Evolutionary conservation across 2,888 invertebrate genomes (phyloP), one percentile per base, ranked within the genome.

Genomic region (Oligia latruncula): DNA sequence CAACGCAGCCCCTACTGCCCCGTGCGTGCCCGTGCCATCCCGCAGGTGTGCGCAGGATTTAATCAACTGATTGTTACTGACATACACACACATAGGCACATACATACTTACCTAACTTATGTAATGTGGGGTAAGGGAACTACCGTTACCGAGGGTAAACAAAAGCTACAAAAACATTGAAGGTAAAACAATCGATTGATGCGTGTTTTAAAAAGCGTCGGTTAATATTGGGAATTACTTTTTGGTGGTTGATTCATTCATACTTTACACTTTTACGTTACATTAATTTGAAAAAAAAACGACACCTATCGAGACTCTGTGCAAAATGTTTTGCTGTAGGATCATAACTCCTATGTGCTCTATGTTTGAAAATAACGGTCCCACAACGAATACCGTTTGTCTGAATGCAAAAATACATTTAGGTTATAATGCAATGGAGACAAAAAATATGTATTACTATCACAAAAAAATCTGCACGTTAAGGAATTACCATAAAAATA

Each of bases 11-110:
- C 85, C 85, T 81, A 58, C 71, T 29, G 65, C 90, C 92, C 91
- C 84, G 85, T 85, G 73, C 79, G 74, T 66, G 68, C 89, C 83
- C 83, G 88, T 88, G 88, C 92, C 91, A 89, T 90, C 92, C 91
- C 91, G 95, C 96, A 96, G 96, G 96, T 96, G 96, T 95, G 95
- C 93, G 79, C 88, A 87, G 95, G 96, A 96, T 96, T 96, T 95
- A 95, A 96, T 95, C 95, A 94, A 94, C 94, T 96, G 95, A 96
- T 96, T 96, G 94, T 93, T 90, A 93, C 93, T 92, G 93, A 93
- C 83, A 85, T 86, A 87, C 87, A 84, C 88, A 89, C 79, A 82
- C 78, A 74, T 71, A 66, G 0, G 70, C 62, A 87, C 85, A 15
- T 49, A 83, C 85, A 84, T 78, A 88, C 85, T 71, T 71, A 85